Percentiles rank a stretch among this genome's conserved stretches.
Conservation (phyloP, 1,140 invertebrate species). For the Heliconius hermathena region DNA sequence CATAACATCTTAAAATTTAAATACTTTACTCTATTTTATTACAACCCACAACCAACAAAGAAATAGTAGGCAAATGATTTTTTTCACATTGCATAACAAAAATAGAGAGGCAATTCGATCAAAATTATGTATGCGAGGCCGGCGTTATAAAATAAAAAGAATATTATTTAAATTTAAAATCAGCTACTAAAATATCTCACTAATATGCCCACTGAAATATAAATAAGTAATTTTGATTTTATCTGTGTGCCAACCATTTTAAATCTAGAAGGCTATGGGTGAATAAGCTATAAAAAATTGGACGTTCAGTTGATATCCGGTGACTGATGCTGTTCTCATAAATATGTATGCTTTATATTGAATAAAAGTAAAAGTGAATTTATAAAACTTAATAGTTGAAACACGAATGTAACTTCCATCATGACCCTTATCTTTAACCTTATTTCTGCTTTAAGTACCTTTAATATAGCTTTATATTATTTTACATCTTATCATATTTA, state of each 20-base stretch:
- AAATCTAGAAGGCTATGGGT: slow-evolving; percentile 43
- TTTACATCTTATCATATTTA: background rate
- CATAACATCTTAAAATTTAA: too few relatives aligned
- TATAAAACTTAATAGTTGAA: slow-evolving; percentile 31
- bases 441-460: background rate
- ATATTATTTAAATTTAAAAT: slow-evolving; percentile 17
- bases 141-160: slow-evolving; percentile 12
- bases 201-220: slow-evolving; percentile 52
- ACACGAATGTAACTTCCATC: slow-evolving; percentile 22
- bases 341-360: slow-evolving; percentile 68
- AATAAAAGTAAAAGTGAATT: slow-evolving; percentile 78
- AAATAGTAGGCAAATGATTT: background rate
- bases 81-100: slow-evolving; percentile 4
- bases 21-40: too few relatives aligned
- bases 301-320: slow-evolving; percentile 56
- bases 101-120: background rate
- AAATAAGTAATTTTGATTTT: slow-evolving; percentile 58
- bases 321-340: slow-evolving; percentile 59
- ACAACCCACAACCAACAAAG: background rate
- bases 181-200: slow-evolving; percentile 32
- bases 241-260: slow-evolving; percentile 38
- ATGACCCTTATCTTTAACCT: slow-evolving; percentile 3
- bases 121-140: slow-evolving; percentile 12
- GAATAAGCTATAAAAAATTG: slow-evolving; percentile 42
- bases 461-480: background rate